Conservation (phyloP, 2,797 vertebrate species). For the Bryconaethiops microstoma region DNA sequence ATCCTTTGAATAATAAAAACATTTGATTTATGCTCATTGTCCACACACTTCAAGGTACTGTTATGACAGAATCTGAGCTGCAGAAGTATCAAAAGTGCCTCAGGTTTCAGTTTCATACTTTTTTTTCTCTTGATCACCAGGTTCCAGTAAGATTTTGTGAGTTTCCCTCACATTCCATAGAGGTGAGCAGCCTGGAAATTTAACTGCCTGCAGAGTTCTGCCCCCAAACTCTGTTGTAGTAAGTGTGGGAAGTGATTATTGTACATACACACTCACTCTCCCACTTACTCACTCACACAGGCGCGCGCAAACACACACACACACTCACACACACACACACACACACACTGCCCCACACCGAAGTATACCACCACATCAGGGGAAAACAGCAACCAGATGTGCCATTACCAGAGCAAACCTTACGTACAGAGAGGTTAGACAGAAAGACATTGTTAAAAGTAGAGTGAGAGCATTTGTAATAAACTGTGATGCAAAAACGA, state of each 20-base stretch:
- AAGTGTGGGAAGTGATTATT: constrained; percentile 62
- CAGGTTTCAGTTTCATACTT: constrained; percentile 1
- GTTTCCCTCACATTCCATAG: constrained; percentile 55
- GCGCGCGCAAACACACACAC: constrained; percentile 6
- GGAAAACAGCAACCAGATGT: constrained; percentile 61
- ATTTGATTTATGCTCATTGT: background rate
- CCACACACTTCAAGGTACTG: background rate
- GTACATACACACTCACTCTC: constrained; percentile 49
- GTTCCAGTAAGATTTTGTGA: constrained; percentile 34
- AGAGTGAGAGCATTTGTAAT: constrained; percentile 45
- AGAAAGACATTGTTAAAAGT: constrained; percentile 51
- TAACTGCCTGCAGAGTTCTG: constrained; percentile 48
- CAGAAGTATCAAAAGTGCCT: constrained; percentile 6
- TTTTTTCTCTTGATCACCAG: constrained; percentile 8
- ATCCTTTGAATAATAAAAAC: background rate
- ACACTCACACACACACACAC: constrained; percentile 7
- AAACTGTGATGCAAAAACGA: constrained; percentile 16
- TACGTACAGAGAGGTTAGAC: constrained; percentile 46
- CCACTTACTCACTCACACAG: constrained; percentile 17
- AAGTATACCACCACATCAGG: constrained; percentile 55
- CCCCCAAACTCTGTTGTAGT: constrained; percentile 42
- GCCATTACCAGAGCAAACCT: constrained; percentile 44
- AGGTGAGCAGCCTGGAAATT: constrained; percentile 59
- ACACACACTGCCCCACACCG: constrained; percentile 23
- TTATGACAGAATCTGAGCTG: background rate